phyloP scores from a whole-genome alignment of 2,113 vertebrate species.

The Pogonocichla stellata region DNA sequence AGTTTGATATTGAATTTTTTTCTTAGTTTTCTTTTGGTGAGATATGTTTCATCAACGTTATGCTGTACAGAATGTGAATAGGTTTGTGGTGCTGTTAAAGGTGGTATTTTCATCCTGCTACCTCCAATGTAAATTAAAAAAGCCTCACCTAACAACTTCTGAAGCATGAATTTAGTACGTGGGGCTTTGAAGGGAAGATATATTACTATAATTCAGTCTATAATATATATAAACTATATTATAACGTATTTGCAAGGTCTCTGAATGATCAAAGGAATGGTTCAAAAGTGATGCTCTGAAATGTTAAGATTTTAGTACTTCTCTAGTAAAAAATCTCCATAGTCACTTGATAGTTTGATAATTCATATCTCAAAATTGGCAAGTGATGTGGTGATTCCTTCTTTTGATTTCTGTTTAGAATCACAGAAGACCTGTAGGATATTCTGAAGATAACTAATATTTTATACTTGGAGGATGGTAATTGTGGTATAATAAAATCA shows the following conservation, averaged over 20 bases:
- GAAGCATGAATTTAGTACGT: neutral
- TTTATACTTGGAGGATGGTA: neutral
- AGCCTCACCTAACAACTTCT: fast-evolving
- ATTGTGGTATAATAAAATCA: neutral
- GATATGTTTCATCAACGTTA: neutral
- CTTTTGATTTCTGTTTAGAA: neutral
- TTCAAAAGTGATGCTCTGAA: neutral
- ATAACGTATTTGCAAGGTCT: neutral
- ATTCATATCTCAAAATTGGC: neutral
- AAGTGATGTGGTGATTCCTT: neutral
- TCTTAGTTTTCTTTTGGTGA: neutral
- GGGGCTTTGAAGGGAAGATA: neutral
- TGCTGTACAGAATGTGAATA: neutral
- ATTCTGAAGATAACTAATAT: neutral
- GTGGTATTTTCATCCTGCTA: neutral
- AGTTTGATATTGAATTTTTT: neutral
- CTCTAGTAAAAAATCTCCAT: neutral
- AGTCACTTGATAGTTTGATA: neutral
- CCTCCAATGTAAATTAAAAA: neutral
- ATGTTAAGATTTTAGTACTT: neutral
- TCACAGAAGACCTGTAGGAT: neutral
- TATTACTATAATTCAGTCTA: neutral
- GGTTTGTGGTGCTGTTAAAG: neutral
- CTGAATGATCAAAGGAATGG: neutral
- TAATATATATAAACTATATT: no score